Evolutionary conservation across 1,140 invertebrate species (phyloP).

Genomic region (Copidosoma floridanum): DNA sequence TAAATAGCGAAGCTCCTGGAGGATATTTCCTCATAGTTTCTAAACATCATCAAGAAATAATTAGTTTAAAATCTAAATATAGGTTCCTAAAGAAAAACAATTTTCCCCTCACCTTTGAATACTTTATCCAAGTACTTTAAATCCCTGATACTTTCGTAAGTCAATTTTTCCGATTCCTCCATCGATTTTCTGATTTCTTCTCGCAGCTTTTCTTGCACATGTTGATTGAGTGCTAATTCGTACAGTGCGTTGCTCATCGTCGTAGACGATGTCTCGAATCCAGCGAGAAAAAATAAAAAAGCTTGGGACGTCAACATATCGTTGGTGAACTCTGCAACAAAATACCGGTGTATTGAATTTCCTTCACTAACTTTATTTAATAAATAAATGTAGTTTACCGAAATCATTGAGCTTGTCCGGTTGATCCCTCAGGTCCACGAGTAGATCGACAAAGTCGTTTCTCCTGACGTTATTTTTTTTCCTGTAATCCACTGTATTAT

Average conservation of each 20-base stretch:
- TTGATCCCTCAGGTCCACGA: constrained; percentile 56
- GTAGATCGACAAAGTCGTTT: constrained; percentile 58
- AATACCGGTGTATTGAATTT: not conserved
- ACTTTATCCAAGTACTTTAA: constrained; percentile 34
- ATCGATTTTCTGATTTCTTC: constrained; percentile 48
- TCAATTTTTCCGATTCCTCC: constrained; percentile 21
- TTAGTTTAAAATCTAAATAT: constrained; percentile 1
- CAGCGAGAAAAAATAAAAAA: constrained; percentile 52
- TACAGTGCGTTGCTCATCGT: constrained; percentile 49
- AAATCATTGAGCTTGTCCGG: not conserved
- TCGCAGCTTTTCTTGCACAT: constrained; percentile 51
- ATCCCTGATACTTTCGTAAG: constrained; percentile 22
- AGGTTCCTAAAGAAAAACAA: not conserved
- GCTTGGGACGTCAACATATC: constrained; percentile 37
- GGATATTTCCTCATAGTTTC: constrained; percentile 64
- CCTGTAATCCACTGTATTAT: constrained; percentile 49
- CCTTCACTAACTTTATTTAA: not conserved
- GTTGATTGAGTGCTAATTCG: constrained; percentile 53
- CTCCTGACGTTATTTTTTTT: constrained; percentile 50
- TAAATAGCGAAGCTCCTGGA: constrained; percentile 54
- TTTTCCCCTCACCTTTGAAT: constrained; percentile 20
- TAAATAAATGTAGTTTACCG: not conserved
- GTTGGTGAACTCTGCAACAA: constrained; percentile 33
- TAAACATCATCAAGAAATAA: too few species aligned
- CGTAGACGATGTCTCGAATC: constrained; percentile 59